Percentiles rank a stretch among this genome's conserved stretches.
Conservation (phyloP, 2,888 invertebrate species). For the Rotaria socialis region DNA sequence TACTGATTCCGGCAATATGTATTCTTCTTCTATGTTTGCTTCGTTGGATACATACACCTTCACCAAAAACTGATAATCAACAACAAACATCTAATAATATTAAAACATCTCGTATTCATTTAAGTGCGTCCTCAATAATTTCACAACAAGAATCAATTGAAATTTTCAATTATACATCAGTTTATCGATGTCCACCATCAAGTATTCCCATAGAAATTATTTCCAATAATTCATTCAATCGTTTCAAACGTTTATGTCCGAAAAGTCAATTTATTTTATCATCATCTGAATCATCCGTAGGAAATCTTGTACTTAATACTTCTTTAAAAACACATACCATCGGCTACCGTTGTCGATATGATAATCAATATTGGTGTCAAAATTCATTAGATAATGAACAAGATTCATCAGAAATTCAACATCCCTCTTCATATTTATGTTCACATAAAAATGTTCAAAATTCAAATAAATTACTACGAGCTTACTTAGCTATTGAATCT, state of each 20-base stretch:
- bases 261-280: background rate
- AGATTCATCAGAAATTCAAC: background rate
- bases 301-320: background rate
- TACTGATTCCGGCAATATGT: background rate
- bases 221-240: background rate
- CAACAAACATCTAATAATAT: background rate
- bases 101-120: background rate
- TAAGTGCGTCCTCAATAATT: background rate
- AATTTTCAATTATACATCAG: background rate
- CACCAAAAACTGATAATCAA: background rate
- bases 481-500: background rate
- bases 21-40: background rate
- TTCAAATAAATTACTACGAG: background rate
- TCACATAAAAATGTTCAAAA: background rate
- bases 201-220: background rate
- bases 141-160: background rate
- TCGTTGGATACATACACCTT: conserved; percentile 26
- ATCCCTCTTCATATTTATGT: background rate
- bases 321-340: background rate
- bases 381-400: background rate
- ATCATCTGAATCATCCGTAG: background rate
- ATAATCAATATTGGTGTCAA: background rate
- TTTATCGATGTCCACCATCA: background rate
- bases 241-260: background rate
- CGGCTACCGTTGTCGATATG: background rate